phyloP scores from a whole-genome alignment of 2,888 invertebrate genomes.

The Heterodera filipjevi region DNA sequence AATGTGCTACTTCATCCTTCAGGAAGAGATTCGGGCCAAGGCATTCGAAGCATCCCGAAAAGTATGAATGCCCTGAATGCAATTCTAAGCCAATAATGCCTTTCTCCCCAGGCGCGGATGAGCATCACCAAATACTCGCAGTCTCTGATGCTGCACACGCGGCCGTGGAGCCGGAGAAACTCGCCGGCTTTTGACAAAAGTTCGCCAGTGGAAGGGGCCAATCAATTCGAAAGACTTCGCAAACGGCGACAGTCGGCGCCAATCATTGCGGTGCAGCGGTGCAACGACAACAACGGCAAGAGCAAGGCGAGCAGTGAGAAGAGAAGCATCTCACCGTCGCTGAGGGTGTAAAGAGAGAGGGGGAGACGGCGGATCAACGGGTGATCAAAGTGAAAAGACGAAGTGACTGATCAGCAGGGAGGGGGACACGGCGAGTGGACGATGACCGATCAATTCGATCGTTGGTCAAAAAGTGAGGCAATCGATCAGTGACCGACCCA shows the following conservation, averaged over 20 bases:
- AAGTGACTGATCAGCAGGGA: no score
- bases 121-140: conserved; percentile 56
- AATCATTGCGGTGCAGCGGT: conserved; percentile 45
- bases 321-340: not conserved
- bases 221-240: conserved; percentile 44
- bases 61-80: no score
- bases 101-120: conserved; percentile 50
- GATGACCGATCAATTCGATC: not conserved
- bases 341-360: not conserved
- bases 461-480: not conserved
- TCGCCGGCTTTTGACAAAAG: conserved; percentile 52
- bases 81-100: not conserved
- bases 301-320: not conserved
- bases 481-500: not conserved
- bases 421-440: not conserved
- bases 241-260: conserved; percentile 56
- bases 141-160: conserved; percentile 49
- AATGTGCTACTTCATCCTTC: conserved; percentile 62
- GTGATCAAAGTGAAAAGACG: no score
- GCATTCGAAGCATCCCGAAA: conserved; percentile 43
- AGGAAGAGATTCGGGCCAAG: conserved; percentile 57
- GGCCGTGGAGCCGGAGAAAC: conserved; percentile 54
- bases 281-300: conserved; percentile 1
- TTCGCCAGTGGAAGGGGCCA: conserved; percentile 19
- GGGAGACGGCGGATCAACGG: not conserved